Percentiles rank a stretch among this genome's conserved stretches.
Evolutionary conservation across 2,888 invertebrate genomes (phyloP).

Genomic region (Caenorhabditis sp.): DNA sequence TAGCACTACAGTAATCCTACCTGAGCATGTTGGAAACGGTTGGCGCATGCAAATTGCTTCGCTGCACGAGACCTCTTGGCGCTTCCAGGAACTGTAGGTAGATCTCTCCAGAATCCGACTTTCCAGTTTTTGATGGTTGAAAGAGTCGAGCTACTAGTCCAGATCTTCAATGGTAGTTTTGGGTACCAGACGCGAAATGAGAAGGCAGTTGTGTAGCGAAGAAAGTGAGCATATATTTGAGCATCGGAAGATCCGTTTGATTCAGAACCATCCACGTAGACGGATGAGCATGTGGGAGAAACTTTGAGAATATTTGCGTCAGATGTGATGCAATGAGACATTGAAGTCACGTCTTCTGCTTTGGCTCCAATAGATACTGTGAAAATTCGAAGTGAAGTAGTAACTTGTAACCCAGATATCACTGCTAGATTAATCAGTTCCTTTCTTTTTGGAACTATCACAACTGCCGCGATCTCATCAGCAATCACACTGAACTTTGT

Average conservation of each 20-base stretch:
- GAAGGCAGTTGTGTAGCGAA: slow-evolving; percentile 69
- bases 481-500: slow-evolving; percentile 70
- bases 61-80: slow-evolving; percentile 67
- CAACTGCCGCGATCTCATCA: slow-evolving; percentile 60
- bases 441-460: slow-evolving; percentile 54
- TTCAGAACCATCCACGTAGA: slow-evolving; percentile 81
- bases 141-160: slow-evolving; percentile 65
- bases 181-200: slow-evolving; percentile 81
- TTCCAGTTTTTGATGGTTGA: slow-evolving; percentile 72
- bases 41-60: slow-evolving; percentile 75
- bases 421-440: slow-evolving; percentile 80
- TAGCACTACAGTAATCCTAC: slow-evolving; percentile 42
- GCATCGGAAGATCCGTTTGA: slow-evolving; percentile 72
- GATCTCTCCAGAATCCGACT: slow-evolving; percentile 75
- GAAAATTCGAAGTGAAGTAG: slow-evolving; percentile 74
- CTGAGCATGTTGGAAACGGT: slow-evolving; percentile 77
- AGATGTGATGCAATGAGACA: slow-evolving; percentile 77
- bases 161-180: slow-evolving; percentile 75
- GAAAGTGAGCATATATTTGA: slow-evolving; percentile 75
- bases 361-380: slow-evolving; percentile 67
- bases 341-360: slow-evolving; percentile 75
- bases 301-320: slow-evolving; percentile 79
- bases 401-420: slow-evolving; percentile 75
- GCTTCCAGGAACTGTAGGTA: slow-evolving; percentile 51
- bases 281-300: slow-evolving; percentile 80